Base-by-base conservation (phyloP, 2,888 invertebrate genomes). In the Ectropis crepuscularia region DNA sequence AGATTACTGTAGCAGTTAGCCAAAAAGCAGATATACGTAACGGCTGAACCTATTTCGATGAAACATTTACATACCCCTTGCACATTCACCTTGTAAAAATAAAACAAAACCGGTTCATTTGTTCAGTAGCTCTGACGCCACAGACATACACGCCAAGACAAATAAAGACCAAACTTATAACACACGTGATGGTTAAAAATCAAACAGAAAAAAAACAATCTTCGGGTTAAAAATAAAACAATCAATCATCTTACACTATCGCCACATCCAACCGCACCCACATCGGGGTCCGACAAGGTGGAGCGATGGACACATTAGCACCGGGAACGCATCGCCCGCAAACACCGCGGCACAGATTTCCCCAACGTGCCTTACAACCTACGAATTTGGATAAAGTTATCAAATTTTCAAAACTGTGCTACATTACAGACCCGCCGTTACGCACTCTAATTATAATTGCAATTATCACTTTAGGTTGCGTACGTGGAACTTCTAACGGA, bases 401-500 rank as follows among this genome's bases (percentile, higher is more conserved):
- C 89, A 92, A 92, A 92, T 88, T 92, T 92, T 90, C 90, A 92
- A 88, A 92, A 90, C 91, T 87, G 88, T 87, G 88, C 86, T 85
- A 89, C 90, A 87, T 90, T 89, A 89, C 76, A 60, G 64, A 60
- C 57, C 60, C 60, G 60, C 79, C 77, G 76, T 74, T 63, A 55
- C 81, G 79, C 78, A 64, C 75, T 68, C 73, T 91, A 90, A 90
- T 91, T 90, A 90, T 89, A 86, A 88, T 88, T 87, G 86, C 86
- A 88, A 88, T 89, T 84, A 86, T 78, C 74, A 77, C 72, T 57
- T 68, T 72, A 67, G 60, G 50, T 41, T 43, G 39, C 39, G 54
- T 59, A 59, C 61, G 53, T 61, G 63, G 47, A 60, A 60, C 57
- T 60, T 58, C 42, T 28, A 53, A 58, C 47, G 5, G 53, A 6